Percentiles rank a stretch among this genome's conserved stretches.
phyloP scores from a whole-genome alignment of 2,113 vertebrate species.

The Cephalophus harveyi region DNA sequence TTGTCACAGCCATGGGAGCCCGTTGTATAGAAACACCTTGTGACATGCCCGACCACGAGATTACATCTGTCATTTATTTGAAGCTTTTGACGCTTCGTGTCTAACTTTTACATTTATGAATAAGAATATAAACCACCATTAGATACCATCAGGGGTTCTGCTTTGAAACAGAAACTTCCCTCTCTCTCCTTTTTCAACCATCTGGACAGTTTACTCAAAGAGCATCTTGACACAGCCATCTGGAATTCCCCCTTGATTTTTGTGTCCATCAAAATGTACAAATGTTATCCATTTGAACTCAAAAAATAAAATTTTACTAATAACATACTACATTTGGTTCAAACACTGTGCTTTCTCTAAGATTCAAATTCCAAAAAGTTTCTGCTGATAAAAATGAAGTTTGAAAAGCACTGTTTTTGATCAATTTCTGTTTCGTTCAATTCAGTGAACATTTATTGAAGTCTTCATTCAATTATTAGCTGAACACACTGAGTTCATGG shows the following conservation, averaged over 20 bases:
- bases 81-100: neutral
- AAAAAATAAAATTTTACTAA: conserved; percentile 19
- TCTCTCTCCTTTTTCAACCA: neutral
- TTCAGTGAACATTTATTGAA: neutral
- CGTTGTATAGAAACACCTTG: neutral
- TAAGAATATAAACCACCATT: neutral
- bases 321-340: neutral
- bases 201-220: conserved; percentile 31
- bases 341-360: neutral
- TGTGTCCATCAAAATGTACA: neutral
- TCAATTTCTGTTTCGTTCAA: neutral
- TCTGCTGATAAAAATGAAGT: neutral
- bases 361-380: neutral
- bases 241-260: neutral
- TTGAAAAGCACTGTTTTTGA: neutral
- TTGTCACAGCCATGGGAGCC: neutral
- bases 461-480: neutral
- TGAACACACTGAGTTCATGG: neutral
- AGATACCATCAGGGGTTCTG: neutral
- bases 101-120: neutral
- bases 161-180: neutral
- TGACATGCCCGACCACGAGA: neutral
- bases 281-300: conserved; percentile 12
- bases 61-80: neutral
- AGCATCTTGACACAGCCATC: neutral